These are phyloP conservation scores for Cuculus canorus DNA, from an alignment of 2,797 vertebrate species.

Conservation along the genomic window DNA sequence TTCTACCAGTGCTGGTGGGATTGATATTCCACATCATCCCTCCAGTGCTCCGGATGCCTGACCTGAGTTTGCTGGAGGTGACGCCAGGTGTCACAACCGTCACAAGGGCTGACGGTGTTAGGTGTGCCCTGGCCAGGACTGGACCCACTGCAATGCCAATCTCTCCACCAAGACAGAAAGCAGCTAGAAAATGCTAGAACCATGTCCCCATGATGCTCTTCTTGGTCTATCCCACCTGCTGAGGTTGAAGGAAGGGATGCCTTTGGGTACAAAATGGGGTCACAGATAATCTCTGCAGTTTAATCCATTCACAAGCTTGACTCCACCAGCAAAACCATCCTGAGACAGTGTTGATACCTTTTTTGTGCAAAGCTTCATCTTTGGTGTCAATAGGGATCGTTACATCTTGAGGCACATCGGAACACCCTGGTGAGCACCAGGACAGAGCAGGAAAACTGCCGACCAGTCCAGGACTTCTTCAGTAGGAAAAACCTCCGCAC, in stretches of 20 bases:
- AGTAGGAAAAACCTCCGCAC: neutral
- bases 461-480: neutral
- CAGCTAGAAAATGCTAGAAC: neutral
- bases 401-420: neutral
- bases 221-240: neutral
- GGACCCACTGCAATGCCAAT: accelerated
- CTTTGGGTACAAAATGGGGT: neutral
- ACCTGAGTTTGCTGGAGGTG: accelerated
- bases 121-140: accelerated
- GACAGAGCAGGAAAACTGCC: neutral
- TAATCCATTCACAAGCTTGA: neutral
- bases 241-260: neutral
- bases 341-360: accelerated
- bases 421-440: neutral
- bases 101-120: neutral
- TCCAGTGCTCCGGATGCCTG: neutral
- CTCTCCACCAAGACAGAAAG: neutral
- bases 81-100: accelerated
- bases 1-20: neutral
- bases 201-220: accelerated
- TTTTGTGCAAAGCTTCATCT: neutral
- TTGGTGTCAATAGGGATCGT: accelerated
- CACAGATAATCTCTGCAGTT: neutral
- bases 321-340: neutral
- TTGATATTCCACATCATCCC: accelerated